phyloP scores from a whole-genome alignment of 1,140 invertebrate species.

The Diorhabda carinulata region DNA sequence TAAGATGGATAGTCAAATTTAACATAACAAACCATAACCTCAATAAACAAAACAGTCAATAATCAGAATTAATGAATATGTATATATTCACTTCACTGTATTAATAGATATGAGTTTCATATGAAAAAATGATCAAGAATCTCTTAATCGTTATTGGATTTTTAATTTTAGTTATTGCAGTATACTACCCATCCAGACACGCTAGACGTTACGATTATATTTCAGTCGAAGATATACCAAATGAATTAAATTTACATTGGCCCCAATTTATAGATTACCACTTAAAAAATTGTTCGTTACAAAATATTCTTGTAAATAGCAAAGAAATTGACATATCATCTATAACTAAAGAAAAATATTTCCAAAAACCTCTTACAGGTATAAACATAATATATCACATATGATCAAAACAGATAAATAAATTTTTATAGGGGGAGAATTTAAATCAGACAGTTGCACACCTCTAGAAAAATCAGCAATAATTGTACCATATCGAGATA shows the following conservation, averaged over 20 bases:
- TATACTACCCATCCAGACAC: conserved; percentile 41
- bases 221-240: conserved; percentile 24
- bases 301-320: conserved; percentile 34
- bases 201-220: conserved; percentile 40
- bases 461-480: conserved; percentile 77
- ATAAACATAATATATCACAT: not conserved
- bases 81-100: too few relatives aligned
- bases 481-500: conserved; percentile 84
- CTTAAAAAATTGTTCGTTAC: conserved; percentile 36
- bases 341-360: conserved; percentile 22
- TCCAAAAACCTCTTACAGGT: conserved; percentile 24
- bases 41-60: too few relatives aligned
- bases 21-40: too few relatives aligned
- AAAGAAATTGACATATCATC: conserved; percentile 27
- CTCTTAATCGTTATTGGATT: conserved; percentile 15
- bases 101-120: not conserved
- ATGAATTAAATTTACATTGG: conserved; percentile 27
- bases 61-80: too few relatives aligned
- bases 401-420: not conserved
- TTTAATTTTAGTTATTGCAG: conserved; percentile 27
- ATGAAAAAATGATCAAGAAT: conserved; percentile 15
- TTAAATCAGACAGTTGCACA: conserved; percentile 67
- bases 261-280: conserved; percentile 18
- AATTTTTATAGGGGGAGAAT: conserved; percentile 59
- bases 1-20: too few relatives aligned